Conservation (phyloP, 2,797 vertebrate species). For the Onychomys arenicola region DNA sequence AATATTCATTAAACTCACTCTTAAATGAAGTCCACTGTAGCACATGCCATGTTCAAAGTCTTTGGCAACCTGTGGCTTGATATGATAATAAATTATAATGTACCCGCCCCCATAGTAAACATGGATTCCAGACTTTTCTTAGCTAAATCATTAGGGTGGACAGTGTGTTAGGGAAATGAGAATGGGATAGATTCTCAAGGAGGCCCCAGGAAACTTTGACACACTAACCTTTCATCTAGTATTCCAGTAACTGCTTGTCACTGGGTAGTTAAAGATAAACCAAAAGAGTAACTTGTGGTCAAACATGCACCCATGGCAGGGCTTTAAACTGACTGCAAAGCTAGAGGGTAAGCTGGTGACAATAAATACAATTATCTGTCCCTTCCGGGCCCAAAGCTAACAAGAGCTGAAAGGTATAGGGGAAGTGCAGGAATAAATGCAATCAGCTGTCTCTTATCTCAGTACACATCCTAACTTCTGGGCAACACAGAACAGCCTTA, state of each 20-base stretch:
- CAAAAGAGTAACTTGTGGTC: neutral
- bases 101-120: neutral
- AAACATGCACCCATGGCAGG: neutral
- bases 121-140: neutral
- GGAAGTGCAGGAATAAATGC: neutral
- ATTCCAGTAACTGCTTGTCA: neutral
- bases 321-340: neutral
- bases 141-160: neutral
- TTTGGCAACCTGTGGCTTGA: neutral
- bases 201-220: neutral
- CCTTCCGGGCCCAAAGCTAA: neutral
- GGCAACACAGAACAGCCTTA: neutral
- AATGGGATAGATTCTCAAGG: neutral
- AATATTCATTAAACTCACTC: neutral
- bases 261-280: neutral
- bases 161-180: neutral
- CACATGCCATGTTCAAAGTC: neutral
- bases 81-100: neutral
- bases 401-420: neutral
- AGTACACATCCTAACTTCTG: neutral
- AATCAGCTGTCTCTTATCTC: neutral
- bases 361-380: neutral
- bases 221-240: neutral
- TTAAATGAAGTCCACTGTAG: neutral
- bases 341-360: neutral